Conservation (phyloP, 2,113 vertebrate species). For the Poeciliopsis turrubarensis region DNA sequence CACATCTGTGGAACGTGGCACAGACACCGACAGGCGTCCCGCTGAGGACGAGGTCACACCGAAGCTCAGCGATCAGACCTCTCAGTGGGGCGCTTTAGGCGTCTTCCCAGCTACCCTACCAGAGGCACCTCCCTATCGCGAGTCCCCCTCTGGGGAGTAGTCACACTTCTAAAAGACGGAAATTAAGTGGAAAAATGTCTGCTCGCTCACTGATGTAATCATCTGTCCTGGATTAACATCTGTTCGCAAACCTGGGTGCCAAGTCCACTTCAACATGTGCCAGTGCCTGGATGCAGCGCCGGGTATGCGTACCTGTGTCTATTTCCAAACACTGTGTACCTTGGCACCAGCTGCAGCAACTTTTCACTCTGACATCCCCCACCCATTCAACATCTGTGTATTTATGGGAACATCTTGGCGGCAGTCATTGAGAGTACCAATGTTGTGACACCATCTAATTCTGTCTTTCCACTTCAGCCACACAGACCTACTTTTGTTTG, state of each 20-base stretch:
- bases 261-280: slow-evolving; percentile 79
- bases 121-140: slow-evolving; percentile 60
- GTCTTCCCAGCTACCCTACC: slow-evolving; percentile 61
- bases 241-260: slow-evolving; percentile 77
- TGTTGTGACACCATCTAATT: slow-evolving; percentile 64
- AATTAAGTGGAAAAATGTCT: slow-evolving; percentile 85
- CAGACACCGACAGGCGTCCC: slow-evolving; percentile 47
- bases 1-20: slow-evolving; percentile 41
- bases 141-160: slow-evolving; percentile 70
- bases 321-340: slow-evolving; percentile 76
- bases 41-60: slow-evolving; percentile 56
- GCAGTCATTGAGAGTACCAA: slow-evolving; percentile 67
- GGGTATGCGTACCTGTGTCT: slow-evolving; percentile 75
- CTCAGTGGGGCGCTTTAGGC: slow-evolving; percentile 60
- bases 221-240: slow-evolving; percentile 86
- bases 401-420: slow-evolving; percentile 79
- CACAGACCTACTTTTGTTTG: background rate
- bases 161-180: slow-evolving; percentile 81
- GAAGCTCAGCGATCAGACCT: slow-evolving; percentile 63
- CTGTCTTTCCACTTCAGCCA: slow-evolving; percentile 40
- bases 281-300: slow-evolving; percentile 68
- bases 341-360: slow-evolving; percentile 76
- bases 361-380: slow-evolving; percentile 79
- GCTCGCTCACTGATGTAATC: slow-evolving; percentile 84
- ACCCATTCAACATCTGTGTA: slow-evolving; percentile 80